Percentiles rank a stretch among this genome's conserved stretches.
These are phyloP conservation scores for Trisateles emortualis DNA, from an alignment of 2,888 invertebrate species.

Conservation along the genomic window DNA sequence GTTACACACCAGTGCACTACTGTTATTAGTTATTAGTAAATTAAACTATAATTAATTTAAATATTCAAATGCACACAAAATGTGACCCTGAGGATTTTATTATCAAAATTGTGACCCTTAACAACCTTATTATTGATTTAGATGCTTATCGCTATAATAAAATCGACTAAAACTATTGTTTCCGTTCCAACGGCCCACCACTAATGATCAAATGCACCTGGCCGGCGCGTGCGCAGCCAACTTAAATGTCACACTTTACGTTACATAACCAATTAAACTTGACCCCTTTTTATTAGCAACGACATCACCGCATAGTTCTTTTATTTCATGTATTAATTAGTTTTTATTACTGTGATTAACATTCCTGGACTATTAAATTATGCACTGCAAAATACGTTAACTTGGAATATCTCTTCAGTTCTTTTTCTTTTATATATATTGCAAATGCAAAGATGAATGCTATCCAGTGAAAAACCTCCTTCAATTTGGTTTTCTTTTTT, in stretches of 20 bases:
- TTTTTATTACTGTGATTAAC: slow-evolving; percentile 1
- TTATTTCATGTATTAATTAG: neutral
- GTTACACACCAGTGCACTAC: no score
- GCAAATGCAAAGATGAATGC: no score
- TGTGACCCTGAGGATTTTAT: neutral
- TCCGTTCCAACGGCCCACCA: slow-evolving; percentile 39
- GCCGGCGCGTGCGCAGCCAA: slow-evolving; percentile 64
- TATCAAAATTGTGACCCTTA: neutral
- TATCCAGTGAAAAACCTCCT: no score
- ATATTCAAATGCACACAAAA: neutral
- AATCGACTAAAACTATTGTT: slow-evolving; percentile 37
- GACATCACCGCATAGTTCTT: slow-evolving; percentile 20
- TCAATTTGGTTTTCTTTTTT: no score
- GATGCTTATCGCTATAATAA: slow-evolving; percentile 20
- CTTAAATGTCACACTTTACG: slow-evolving; percentile 70
- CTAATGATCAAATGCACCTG: slow-evolving; percentile 67
- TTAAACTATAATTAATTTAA: neutral
- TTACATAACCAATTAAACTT: slow-evolving; percentile 53
- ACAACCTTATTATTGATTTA: slow-evolving; percentile 8
- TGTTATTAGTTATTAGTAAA: no score
- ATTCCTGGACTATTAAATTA: neutral
- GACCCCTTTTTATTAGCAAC: slow-evolving; percentile 37
- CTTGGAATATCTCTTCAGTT: no score
- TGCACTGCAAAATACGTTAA: neutral
- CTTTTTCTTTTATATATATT: neutral